Evolutionary conservation across 2,888 invertebrate genomes (phyloP).

Genomic region (Odontocerum albicorne): DNA sequence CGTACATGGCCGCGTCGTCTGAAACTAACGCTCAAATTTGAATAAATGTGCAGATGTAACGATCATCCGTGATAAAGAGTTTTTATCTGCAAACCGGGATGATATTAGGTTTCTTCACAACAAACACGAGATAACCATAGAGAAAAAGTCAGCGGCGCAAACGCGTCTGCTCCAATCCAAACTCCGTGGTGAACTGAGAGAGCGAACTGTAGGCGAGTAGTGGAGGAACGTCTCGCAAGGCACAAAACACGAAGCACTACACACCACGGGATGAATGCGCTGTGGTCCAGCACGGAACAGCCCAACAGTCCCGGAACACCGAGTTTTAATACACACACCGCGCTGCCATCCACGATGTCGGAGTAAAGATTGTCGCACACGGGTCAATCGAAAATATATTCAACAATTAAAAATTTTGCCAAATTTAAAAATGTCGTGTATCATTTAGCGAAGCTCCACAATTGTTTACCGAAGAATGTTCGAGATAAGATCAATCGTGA

Average conservation of each 20-base stretch:
- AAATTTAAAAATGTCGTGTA: no score
- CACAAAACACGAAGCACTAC: not conserved
- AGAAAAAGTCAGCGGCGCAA: not conserved
- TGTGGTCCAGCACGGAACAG: no score
- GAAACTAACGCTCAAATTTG: not conserved
- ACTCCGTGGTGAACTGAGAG: constrained; percentile 9
- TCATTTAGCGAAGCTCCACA: no score
- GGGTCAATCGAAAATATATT: no score
- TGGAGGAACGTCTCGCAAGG: not conserved
- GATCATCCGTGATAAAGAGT: not conserved
- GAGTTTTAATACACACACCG: no score
- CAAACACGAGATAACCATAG: not conserved
- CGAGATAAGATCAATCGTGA: no score
- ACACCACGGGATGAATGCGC: not conserved
- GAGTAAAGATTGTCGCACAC: no score
- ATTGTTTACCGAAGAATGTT: no score
- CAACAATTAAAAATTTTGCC: no score
- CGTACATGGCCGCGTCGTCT: constrained; percentile 8
- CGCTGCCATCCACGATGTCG: no score
- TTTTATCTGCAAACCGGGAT: not conserved
- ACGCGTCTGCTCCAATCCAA: not conserved
- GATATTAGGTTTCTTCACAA: not conserved
- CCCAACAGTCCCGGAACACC: no score
- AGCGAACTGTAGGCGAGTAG: not conserved
- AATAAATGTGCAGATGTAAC: constrained; percentile 2